Evolutionary conservation across 2,888 invertebrate genomes (phyloP), one percentile per base, ranked within the genome.

Genomic region (Melanostoma scalare): DNA sequence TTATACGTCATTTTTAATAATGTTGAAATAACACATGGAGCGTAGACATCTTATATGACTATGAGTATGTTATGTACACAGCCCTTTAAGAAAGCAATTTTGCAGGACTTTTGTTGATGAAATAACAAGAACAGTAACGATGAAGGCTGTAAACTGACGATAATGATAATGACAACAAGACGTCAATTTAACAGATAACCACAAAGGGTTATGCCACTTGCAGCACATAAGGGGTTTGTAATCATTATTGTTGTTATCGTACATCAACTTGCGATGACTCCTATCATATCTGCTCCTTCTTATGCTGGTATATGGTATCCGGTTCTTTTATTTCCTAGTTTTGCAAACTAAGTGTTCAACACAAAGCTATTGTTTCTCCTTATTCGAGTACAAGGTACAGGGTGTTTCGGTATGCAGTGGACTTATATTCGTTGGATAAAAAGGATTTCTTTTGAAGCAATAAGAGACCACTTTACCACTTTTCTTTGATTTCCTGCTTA

Each of bases 101-200:
- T 56, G 42, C 68, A 77, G 77, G 69, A 77, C 69, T 73, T 52
- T 61, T 77, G 55, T 68, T 67, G 42, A 60, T 44, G 6, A 33
- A 40, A n/a, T 3, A 71, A 80, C 76, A 61, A 50, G 53, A 77
- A 67, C 38, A 44, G 42, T 50, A 35, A 63, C n/a, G 53, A 77
- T 56, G 68, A 82, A 76, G 50, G 36, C 40, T 52, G 6, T 38
- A 38, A 6, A 20, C 0, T 20, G 20, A 73, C 63, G 63, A 78
- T 73, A 63, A 82, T 82, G 52, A 73, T 77, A 77, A 78, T 73
- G 69, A 78, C 78, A 82, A 65, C 77, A 78, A 82, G 78, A 77
- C 73, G 72, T 67, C 73, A 76, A 68, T 77, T 79, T 73, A 68
- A 68, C 38, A 69, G 73, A 61, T 58, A 56, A 44, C 79, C 68